These are phyloP conservation scores for Nemurella pictetii DNA, from an alignment of 2,888 invertebrate genomes.

Conservation along the genomic window DNA sequence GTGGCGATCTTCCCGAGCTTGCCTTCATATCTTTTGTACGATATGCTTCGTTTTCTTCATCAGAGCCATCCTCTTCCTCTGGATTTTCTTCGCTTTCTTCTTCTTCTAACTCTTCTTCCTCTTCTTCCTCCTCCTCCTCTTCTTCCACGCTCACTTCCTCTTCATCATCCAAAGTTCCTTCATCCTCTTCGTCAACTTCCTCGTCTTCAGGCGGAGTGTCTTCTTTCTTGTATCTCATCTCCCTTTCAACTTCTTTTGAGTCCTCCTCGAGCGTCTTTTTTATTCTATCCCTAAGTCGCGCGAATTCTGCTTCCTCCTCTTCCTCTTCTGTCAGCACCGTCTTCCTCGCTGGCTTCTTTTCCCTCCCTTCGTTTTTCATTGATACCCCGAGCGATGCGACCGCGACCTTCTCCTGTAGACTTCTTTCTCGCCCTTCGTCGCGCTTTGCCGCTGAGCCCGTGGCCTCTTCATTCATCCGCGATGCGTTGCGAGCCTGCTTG, in stretches of 20 bases:
- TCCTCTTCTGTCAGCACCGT: slow-evolving; percentile 45
- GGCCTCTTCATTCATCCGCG: slow-evolving; percentile 43
- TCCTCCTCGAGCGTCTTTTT: slow-evolving; percentile 43
- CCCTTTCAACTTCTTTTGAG: slow-evolving; percentile 59
- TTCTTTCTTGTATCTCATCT: slow-evolving; percentile 48
- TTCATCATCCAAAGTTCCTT: slow-evolving; percentile 46
- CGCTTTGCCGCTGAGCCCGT: neutral
- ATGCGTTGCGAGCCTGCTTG: neutral
- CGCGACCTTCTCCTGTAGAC: neutral
- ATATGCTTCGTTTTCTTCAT: slow-evolving; percentile 20
- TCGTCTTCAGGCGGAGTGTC: slow-evolving; percentile 45
- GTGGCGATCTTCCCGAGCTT: neutral
- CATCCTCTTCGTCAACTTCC: slow-evolving; percentile 40
- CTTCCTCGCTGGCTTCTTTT: neutral
- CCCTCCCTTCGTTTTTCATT: neutral
- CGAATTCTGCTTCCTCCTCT: slow-evolving; percentile 50
- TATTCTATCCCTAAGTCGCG: slow-evolving; percentile 50
- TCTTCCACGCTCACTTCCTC: slow-evolving; percentile 47
- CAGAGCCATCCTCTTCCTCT: slow-evolving; percentile 40
- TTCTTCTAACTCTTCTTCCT: slow-evolving; percentile 41
- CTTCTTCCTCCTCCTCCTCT: slow-evolving; percentile 49
- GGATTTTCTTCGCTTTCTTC: slow-evolving; percentile 37
- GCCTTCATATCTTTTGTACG: neutral
- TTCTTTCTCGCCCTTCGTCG: neutral
- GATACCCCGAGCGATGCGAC: neutral